Base-by-base conservation (phyloP, 2,888 invertebrate species). In the Epirrhoe alternata region DNA sequence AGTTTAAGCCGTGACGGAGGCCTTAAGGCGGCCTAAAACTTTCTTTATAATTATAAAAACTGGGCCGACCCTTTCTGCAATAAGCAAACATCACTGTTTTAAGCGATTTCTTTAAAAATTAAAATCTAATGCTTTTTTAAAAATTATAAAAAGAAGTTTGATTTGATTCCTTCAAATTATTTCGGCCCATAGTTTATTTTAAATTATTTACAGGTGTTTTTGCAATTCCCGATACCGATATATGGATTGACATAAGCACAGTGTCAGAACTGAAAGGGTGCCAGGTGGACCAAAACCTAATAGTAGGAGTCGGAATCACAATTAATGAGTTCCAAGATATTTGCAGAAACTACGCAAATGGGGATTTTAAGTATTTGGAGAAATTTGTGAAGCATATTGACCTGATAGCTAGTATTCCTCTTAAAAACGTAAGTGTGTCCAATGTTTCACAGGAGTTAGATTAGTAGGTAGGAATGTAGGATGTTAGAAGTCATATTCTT, bases 341-440 rank as follows among this genome's bases (percentile, higher is more conserved):
- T 14, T 93, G 94, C 60, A 17, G 86, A 80, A 65, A 74, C 84
- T 0, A 84, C 75, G 50, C 84, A 77, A 51, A 75, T 69, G 58
- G 87, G 4, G 93, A 94, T 14, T 96, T 95, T 78, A 86, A 88
- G 1, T 96, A 97, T 83, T 86, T 96, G 64, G 87, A 89, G 50
- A 89, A 94, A 58, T 85, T 97, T 68, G 94, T 94, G 12, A 89
- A 94, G 47, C 96, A 97, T 75, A 89, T 97, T 74, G 95, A 95
- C 78, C 83, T 96, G 62, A 94, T 97, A 2, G 97, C 97, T 4
- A 96, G 95, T 83, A 94, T 95, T 57, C 95, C 96, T 42, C 95
- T 97, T 0, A 91, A 96, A 84, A 97, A 97, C 86, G 96, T 96
- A 87, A 90, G 94, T 85, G 47, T n/a, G 47, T 47, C n/a, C 8